Evolutionary conservation across 2,888 invertebrate genomes (phyloP).

Genomic region (Oithona nana): DNA sequence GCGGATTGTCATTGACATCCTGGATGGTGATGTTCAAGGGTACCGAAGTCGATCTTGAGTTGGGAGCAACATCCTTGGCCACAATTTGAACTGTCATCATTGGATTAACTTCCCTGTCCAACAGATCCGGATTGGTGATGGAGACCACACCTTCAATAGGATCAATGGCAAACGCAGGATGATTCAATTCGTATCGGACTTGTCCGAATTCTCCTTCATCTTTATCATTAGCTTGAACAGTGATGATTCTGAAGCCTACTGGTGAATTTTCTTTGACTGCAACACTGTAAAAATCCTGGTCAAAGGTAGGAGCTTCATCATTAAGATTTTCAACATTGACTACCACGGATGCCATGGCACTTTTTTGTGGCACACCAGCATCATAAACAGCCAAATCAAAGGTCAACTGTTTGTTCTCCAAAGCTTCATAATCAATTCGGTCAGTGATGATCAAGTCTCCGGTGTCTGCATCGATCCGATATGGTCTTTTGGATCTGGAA

Average conservation of each 20-base stretch:
- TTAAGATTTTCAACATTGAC: constrained; percentile 48
- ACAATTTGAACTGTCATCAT: constrained; percentile 54
- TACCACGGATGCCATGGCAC: constrained; percentile 51
- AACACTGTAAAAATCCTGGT: constrained; percentile 40
- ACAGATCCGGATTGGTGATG: constrained; percentile 45
- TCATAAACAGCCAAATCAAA: constrained; percentile 66
- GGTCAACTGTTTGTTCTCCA: constrained; percentile 42
- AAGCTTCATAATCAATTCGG: constrained; percentile 61
- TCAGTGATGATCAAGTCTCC: constrained; percentile 53
- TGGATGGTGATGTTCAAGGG: constrained; percentile 42
- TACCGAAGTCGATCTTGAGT: constrained; percentile 35
- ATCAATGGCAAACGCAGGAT: constrained; percentile 43
- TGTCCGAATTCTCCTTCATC: constrained; percentile 61
- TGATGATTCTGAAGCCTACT: constrained; percentile 47
- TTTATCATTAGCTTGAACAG: constrained; percentile 52
- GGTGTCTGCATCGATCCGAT: constrained; percentile 57
- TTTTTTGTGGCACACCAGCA: constrained; percentile 63
- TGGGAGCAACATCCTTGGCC: constrained; percentile 58
- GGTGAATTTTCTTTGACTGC: constrained; percentile 54
- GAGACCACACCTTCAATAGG: constrained; percentile 44
- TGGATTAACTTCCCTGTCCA: constrained; percentile 55
- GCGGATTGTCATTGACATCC: constrained; percentile 77
- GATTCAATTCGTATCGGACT: constrained; percentile 46
- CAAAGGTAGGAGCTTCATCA: constrained; percentile 21
- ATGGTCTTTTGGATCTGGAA: constrained; percentile 40